phyloP scores from a whole-genome alignment of 2,113 vertebrate species.

The Pseudopipra pipra region DNA sequence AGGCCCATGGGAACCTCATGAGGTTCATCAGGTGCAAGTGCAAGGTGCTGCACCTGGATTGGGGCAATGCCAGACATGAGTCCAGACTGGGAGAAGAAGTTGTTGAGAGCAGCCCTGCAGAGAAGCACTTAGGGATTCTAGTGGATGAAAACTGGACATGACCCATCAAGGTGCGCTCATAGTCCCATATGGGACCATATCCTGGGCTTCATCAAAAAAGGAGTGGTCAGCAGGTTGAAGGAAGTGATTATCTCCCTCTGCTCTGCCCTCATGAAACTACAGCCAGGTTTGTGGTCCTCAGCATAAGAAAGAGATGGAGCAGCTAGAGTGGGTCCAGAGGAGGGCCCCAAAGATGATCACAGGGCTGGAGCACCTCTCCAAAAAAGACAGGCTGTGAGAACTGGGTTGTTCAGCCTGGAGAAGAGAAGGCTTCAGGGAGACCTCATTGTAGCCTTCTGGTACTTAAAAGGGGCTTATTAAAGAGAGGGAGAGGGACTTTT shows the following conservation, averaged over 20 bases:
- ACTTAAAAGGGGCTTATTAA: not conserved
- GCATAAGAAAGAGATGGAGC: accelerated
- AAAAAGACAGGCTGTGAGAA: not conserved
- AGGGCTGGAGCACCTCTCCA: not conserved
- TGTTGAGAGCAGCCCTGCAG: not conserved
- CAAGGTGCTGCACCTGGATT: not conserved
- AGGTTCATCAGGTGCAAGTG: not conserved
- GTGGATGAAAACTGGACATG: not conserved
- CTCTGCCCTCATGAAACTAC: not conserved
- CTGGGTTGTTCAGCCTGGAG: not conserved
- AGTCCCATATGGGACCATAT: not conserved
- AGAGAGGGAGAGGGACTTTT: not conserved
- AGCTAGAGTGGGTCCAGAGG: not conserved
- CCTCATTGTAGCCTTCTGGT: not conserved
- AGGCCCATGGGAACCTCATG: not conserved
- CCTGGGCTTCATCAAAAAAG: not conserved
- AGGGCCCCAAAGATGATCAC: not conserved
- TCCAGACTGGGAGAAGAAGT: not conserved
- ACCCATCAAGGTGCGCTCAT: too few species aligned
- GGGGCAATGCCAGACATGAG: not conserved
- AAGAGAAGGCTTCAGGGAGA: not conserved
- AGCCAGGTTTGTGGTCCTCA: not conserved
- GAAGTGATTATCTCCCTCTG: not conserved
- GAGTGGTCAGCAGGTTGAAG: accelerated
- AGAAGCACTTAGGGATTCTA: not conserved